Conservation (phyloP, 2,797 vertebrate genomes). For the Lepus townsendii region DNA sequence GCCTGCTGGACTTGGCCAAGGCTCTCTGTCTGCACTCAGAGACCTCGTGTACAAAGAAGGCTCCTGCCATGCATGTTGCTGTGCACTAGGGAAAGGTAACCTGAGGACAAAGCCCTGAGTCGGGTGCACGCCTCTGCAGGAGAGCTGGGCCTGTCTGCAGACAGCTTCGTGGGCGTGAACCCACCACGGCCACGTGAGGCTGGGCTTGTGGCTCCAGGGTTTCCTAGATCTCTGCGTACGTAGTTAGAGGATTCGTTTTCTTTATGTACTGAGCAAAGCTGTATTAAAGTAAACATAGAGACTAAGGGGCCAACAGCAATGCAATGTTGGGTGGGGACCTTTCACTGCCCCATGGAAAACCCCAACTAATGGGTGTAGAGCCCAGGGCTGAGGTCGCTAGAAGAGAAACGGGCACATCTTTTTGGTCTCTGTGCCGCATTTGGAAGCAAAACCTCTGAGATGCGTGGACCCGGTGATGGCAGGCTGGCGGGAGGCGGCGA, state of each 20-base stretch:
- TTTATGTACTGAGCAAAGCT: not conserved
- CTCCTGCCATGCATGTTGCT: not conserved
- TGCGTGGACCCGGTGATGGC: not conserved
- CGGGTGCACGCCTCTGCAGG: not conserved
- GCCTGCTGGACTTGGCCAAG: not conserved
- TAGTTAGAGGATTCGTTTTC: not conserved
- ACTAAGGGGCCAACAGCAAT: not conserved
- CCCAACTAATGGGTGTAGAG: not conserved
- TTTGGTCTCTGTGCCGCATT: not conserved
- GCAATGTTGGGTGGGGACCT: not conserved
- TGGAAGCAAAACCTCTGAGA: not conserved
- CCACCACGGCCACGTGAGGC: fast-evolving
- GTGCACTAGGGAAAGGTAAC: no score
- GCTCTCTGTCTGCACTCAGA: not conserved
- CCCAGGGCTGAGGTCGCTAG: not conserved
- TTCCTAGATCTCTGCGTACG: not conserved
- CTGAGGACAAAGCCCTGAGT: not conserved
- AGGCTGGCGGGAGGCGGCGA: not conserved
- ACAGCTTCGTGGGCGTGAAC: no score
- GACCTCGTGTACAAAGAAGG: not conserved
- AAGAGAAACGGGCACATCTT: not conserved
- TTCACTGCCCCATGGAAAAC: not conserved
- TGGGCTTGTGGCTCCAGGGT: not conserved
- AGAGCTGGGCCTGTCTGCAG: not conserved
- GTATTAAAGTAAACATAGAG: not conserved